These are phyloP conservation scores for Anseranas semipalmata DNA, from an alignment of 2,113 vertebrate genomes.

Conservation along the genomic window DNA sequence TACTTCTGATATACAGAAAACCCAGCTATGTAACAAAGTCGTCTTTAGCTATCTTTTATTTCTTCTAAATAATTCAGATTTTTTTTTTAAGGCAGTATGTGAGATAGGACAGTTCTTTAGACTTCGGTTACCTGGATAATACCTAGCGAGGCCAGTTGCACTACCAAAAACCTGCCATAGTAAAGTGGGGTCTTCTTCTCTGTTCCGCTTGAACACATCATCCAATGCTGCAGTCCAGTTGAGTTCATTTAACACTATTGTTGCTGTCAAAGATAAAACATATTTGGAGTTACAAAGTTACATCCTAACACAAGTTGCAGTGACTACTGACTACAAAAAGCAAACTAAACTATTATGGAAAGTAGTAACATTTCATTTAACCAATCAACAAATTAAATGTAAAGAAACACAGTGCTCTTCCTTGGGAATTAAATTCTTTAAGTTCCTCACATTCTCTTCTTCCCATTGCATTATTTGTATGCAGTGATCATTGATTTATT, in stretches of 20 bases:
- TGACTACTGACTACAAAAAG: not conserved
- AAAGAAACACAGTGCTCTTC: not conserved
- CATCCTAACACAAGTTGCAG: not conserved
- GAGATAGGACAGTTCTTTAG: not conserved
- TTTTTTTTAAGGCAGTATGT: not conserved
- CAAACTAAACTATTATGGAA: not conserved
- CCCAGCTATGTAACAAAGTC: not conserved
- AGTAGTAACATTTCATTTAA: fast-evolving
- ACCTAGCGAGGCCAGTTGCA: constrained; percentile 94
- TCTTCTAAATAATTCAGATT: not conserved
- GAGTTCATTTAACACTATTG: constrained; percentile 95
- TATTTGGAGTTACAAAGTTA: not conserved
- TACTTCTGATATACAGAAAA: not conserved
- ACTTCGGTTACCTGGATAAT: constrained; percentile 89
- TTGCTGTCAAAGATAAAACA: constrained; percentile 76
- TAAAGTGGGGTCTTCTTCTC: constrained; percentile 92
- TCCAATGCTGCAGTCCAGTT: constrained; percentile 94
- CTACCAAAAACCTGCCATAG: constrained; percentile 98
- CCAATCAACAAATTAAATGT: not conserved
- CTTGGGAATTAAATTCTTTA: not conserved
- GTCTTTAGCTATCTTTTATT: not conserved
- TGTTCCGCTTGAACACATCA: constrained; percentile 91
- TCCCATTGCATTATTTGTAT: not conserved
- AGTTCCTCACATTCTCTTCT: not conserved
- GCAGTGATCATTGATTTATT: not conserved